Conservation (phyloP, 2,797 vertebrate species). For the Prunella strophiata region DNA sequence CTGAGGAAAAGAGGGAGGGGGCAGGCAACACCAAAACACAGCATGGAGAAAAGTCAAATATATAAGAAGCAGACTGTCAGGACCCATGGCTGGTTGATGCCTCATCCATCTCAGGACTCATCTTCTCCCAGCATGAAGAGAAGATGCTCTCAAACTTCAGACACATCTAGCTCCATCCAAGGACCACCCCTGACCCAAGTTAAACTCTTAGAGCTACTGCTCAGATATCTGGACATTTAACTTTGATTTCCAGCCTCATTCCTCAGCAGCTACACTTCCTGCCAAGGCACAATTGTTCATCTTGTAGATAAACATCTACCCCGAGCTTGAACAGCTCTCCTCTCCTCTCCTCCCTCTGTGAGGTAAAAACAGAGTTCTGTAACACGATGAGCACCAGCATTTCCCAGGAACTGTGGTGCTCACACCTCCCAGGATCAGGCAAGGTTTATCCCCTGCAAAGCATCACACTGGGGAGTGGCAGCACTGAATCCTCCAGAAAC, state of each 20-base stretch:
- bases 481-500: background rate
- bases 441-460: background rate
- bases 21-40: background rate
- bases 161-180: background rate
- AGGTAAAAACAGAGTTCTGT: background rate
- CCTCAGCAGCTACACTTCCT: background rate
- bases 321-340: background rate
- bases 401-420: background rate
- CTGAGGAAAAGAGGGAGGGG: background rate
- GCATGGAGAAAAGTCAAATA: background rate
- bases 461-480: background rate
- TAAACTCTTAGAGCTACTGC: background rate
- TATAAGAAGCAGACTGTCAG: background rate
- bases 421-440: background rate
- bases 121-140: background rate
- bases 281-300: background rate
- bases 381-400: background rate
- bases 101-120: background rate
- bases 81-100: background rate
- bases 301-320: background rate
- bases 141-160: background rate
- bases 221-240: background rate
- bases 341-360: background rate
- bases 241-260: background rate
- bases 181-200: background rate